Percentiles rank a stretch among this genome's conserved stretches.
These are phyloP conservation scores for Melanotaenia nigrans DNA, from an alignment of 2,797 vertebrate genomes.

Conservation along the genomic window DNA sequence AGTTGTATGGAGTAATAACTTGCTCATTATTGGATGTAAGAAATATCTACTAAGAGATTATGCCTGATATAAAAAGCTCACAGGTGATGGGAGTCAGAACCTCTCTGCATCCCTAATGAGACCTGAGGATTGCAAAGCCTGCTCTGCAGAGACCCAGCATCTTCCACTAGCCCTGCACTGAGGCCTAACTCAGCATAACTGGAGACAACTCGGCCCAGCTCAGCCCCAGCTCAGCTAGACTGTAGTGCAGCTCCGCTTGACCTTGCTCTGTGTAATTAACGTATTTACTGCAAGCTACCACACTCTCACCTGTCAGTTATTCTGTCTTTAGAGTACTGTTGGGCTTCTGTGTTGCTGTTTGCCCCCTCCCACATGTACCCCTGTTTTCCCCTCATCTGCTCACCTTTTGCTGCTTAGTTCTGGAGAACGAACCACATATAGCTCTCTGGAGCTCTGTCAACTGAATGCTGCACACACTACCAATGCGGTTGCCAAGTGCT, in stretches of 20 bases:
- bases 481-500: slow-evolving; percentile 38
- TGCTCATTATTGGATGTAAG: slow-evolving; percentile 81
- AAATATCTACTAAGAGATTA: slow-evolving; percentile 84
- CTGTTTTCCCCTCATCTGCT: slow-evolving; percentile 48
- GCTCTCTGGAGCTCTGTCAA: slow-evolving; percentile 46
- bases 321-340: slow-evolving; percentile 60
- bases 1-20: slow-evolving; percentile 81
- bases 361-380: slow-evolving; percentile 20
- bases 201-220: slow-evolving; percentile 43
- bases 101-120: slow-evolving; percentile 80
- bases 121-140: slow-evolving; percentile 67
- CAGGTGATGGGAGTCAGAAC: slow-evolving; percentile 78
- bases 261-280: slow-evolving; percentile 77
- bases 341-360: slow-evolving; percentile 39
- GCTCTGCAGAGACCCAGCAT: slow-evolving; percentile 64
- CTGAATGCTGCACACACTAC: slow-evolving; percentile 22
- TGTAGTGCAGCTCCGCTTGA: slow-evolving; percentile 55
- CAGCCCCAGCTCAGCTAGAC: slow-evolving; percentile 40
- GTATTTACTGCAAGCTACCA: slow-evolving; percentile 74
- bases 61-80: slow-evolving; percentile 81
- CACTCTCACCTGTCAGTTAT: slow-evolving; percentile 66
- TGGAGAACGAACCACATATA: slow-evolving; percentile 42
- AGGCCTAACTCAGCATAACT: slow-evolving; percentile 59
- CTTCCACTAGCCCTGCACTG: slow-evolving; percentile 46
- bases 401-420: slow-evolving; percentile 44